Evolutionary conservation across 2,113 vertebrate species (phyloP).

Genomic region (Epinephelus cyanopodus): DNA sequence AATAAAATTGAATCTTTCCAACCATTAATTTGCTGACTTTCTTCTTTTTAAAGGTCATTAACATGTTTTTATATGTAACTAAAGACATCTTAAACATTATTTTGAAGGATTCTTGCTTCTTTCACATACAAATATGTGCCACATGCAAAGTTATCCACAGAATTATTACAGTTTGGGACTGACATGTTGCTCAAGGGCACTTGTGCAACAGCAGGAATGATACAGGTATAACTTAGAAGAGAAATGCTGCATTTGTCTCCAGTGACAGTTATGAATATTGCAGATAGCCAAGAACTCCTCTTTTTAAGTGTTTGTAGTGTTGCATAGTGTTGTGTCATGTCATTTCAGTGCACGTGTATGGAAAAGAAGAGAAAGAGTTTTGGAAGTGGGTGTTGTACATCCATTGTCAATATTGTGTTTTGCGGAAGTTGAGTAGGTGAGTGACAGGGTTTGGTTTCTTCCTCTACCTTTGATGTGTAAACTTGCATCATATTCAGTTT

Average conservation of each 20-base stretch:
- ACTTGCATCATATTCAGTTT: slow-evolving; percentile 61
- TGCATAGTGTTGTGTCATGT: neutral
- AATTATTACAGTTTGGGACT: neutral
- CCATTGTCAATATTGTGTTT: slow-evolving; percentile 67
- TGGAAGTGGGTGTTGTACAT: slow-evolving; percentile 61
- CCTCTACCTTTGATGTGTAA: slow-evolving; percentile 63
- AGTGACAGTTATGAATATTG: neutral
- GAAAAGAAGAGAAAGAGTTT: slow-evolving; percentile 25
- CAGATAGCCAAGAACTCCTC: neutral
- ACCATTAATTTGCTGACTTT: neutral
- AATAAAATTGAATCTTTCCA: slow-evolving; percentile 46
- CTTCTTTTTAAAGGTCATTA: neutral
- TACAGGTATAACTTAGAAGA: neutral
- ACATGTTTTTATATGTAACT: no score
- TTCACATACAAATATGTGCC: neutral
- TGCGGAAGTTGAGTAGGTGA: slow-evolving; percentile 73
- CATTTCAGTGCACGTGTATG: neutral
- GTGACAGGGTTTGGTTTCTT: slow-evolving; percentile 56
- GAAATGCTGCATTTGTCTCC: neutral
- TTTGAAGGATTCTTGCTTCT: neutral
- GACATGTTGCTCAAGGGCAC: neutral
- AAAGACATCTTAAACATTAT: no score
- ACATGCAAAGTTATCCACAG: neutral
- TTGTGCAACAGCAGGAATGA: slow-evolving; percentile 2
- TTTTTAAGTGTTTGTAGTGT: neutral